Percentiles rank a stretch among this genome's conserved stretches.
Conservation (phyloP, 64 coral and sea anemone genomes). For the Orbicella faveolata region DNA sequence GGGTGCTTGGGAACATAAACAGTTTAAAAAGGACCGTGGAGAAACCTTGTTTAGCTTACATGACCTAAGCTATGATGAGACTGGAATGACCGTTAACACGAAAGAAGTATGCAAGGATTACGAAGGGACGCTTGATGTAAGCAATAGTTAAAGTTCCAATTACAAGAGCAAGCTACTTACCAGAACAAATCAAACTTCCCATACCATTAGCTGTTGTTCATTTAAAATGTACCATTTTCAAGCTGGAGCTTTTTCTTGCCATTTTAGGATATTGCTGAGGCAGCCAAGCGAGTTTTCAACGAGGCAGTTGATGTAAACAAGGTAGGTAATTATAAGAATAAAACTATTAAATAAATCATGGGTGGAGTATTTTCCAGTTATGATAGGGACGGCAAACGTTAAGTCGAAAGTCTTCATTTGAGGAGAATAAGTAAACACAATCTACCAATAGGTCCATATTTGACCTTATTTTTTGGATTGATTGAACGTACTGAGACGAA, state of each 20-base stretch:
- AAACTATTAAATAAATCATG: too few relatives aligned
- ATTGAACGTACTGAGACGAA: too few relatives aligned
- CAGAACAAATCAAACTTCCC: not conserved
- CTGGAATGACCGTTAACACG: conserved; percentile 11
- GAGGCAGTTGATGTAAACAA: conserved; percentile 64
- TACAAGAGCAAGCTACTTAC: too few relatives aligned
- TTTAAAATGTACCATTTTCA: not conserved
- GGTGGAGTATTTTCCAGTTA: too few relatives aligned
- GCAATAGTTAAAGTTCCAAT: not conserved
- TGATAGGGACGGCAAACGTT: too few relatives aligned
- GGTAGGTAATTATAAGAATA: conserved; percentile 4
- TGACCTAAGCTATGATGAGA: conserved; percentile 56
- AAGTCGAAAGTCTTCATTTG: too few relatives aligned
- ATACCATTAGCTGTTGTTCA: not conserved
- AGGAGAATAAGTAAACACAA: too few relatives aligned
- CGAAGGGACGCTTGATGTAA: conserved; percentile 13
- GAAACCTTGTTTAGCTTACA: conserved; percentile 35
- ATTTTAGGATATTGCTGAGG: conserved; percentile 51
- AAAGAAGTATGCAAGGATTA: not conserved
- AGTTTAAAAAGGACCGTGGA: not conserved
- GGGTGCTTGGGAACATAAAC: conserved; percentile 48
- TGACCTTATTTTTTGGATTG: too few relatives aligned
- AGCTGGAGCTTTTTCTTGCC: not conserved
- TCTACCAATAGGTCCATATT: too few relatives aligned
- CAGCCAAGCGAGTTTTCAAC: conserved; percentile 54